Conservation (phyloP, 2,888 invertebrate species). For the Tanypteryx hageni region DNA sequence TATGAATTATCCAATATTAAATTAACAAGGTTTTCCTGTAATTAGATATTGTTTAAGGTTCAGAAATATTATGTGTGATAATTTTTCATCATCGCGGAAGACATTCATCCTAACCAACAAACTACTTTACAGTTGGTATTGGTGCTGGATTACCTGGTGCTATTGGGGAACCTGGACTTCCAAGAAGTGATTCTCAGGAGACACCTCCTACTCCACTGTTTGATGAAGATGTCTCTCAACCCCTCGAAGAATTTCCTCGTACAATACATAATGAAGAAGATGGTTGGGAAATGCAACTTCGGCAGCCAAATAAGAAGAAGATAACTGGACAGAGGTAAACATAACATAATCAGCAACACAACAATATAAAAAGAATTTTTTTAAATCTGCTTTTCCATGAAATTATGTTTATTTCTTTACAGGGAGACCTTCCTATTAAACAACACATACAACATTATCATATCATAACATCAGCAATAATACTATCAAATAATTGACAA, state of each 20-base stretch:
- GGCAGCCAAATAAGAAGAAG: slow-evolving; percentile 98
- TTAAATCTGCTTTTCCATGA: slow-evolving; percentile 57
- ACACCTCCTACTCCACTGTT: slow-evolving; percentile 95
- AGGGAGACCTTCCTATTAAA: neutral
- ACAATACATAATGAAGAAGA: slow-evolving; percentile 83
- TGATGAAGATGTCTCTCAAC: slow-evolving; percentile 95
- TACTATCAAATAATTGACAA: too few species aligned
- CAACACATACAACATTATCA: neutral
- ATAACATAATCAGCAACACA: slow-evolving; percentile 70
- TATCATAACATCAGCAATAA: too few species aligned
- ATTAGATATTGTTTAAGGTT: too few species aligned
- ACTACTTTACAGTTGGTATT: too few species aligned
- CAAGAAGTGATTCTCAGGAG: slow-evolving; percentile 80
- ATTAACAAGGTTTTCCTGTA: too few species aligned
- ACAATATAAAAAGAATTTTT: slow-evolving; percentile 28
- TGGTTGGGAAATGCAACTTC: slow-evolving; percentile 97
- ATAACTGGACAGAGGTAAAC: slow-evolving; percentile 89
- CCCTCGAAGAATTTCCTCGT: slow-evolving; percentile 93
- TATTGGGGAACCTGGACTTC: slow-evolving; percentile 67
- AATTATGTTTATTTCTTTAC: neutral
- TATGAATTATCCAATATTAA: too few species aligned
- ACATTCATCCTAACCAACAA: too few species aligned
- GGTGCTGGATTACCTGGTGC: neutral
- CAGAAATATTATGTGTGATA: too few species aligned
- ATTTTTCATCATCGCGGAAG: too few species aligned